phyloP scores from a whole-genome alignment of 2,113 vertebrate genomes.

The Meles meles region DNA sequence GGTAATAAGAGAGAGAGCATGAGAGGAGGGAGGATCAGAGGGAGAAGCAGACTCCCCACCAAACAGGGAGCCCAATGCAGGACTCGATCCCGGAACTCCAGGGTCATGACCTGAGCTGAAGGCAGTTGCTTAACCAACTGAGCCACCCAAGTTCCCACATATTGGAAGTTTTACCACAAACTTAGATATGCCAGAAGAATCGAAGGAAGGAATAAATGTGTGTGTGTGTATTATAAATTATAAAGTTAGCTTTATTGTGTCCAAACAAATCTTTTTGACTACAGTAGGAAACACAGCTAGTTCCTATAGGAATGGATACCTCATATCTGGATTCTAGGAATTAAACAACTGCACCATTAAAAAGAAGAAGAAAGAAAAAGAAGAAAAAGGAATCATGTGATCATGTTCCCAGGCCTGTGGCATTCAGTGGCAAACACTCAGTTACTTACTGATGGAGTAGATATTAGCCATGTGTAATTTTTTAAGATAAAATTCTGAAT shows the following conservation, averaged over 20 bases:
- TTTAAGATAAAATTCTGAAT: neutral
- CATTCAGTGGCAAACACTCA: neutral
- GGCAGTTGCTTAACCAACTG: too few relatives aligned
- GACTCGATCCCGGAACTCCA: too few relatives aligned
- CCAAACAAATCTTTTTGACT: neutral
- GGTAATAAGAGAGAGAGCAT: too few relatives aligned
- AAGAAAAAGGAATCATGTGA: neutral
- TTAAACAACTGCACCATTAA: neutral
- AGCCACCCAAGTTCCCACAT: too few relatives aligned
- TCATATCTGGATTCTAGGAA: neutral
- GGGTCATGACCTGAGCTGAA: too few relatives aligned
- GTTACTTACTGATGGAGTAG: neutral
- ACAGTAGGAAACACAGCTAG: neutral
- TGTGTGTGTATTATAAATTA: neutral
- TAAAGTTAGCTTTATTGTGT: neutral
- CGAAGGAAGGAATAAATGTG: neutral
- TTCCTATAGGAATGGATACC: neutral
- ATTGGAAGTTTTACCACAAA: neutral
- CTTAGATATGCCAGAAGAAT: neutral
- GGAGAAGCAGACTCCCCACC: too few relatives aligned
- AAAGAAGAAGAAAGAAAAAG: neutral
- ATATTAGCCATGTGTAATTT: neutral
- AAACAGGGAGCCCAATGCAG: too few relatives aligned
- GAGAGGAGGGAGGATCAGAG: too few relatives aligned
- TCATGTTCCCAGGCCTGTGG: neutral